These are phyloP conservation scores for Psix sp. DNA, from an alignment of 1,140 invertebrate genomes.

Conservation along the genomic window DNA sequence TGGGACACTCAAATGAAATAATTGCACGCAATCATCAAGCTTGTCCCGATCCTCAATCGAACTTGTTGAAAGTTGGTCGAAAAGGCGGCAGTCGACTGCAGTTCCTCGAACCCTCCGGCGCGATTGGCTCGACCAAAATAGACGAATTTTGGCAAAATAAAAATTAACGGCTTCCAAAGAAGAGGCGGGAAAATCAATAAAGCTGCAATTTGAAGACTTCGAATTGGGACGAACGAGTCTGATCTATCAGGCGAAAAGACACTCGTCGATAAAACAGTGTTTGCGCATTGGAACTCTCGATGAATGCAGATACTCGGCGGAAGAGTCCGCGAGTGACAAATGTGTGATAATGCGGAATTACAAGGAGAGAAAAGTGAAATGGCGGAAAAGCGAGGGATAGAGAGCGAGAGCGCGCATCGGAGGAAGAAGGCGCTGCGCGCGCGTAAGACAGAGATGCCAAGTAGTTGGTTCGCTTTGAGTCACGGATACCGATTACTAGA, in stretches of 20 bases:
- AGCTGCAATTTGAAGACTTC: constrained; percentile 10
- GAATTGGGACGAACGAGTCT: constrained; percentile 11
- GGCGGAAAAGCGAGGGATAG: constrained; percentile 17
- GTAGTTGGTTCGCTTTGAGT: constrained; percentile 66
- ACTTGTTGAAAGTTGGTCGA: too few species aligned
- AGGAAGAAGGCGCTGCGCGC: constrained; percentile 8
- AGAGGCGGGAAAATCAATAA: background rate
- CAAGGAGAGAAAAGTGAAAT: constrained; percentile 21
- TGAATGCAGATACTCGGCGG: constrained; percentile 27
- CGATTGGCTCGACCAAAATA: too few species aligned
- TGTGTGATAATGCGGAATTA: constrained; percentile 41
- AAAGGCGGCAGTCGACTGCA: too few species aligned
- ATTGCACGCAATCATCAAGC: too few species aligned
- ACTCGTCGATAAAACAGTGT: constrained; percentile 39
- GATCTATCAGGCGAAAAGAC: constrained; percentile 26
- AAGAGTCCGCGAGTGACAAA: constrained; percentile 38
- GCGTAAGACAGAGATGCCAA: constrained; percentile 60
- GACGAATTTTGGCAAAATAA: too few species aligned
- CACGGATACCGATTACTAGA: constrained; percentile 57
- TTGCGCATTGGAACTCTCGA: constrained; percentile 36
- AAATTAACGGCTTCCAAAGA: background rate
- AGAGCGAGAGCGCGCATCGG: constrained; percentile 10
- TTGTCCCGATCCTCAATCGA: too few species aligned
- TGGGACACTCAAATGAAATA: too few species aligned
- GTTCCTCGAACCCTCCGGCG: too few species aligned